A percentile compares a stretch with the other conserved stretches of the same genome.
These are phyloP conservation scores for Mesorhabditis belari DNA, from an alignment of 2,888 invertebrate species.

Conservation along the genomic window DNA sequence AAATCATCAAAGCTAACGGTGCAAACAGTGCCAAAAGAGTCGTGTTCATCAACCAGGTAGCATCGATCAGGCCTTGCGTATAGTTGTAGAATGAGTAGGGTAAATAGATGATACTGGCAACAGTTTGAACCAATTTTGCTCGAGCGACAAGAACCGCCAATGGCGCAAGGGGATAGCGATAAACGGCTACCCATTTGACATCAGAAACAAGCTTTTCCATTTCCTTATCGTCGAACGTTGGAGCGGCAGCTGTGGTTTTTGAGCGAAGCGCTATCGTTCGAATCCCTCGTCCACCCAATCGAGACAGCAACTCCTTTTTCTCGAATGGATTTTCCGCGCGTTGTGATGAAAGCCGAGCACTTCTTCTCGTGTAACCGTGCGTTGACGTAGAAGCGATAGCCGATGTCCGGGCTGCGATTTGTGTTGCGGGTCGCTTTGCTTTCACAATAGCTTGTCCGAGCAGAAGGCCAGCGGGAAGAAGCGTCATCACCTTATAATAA, in stretches of 20 bases:
- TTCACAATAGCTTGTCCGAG: neutral
- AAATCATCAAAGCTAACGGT: conserved; percentile 9
- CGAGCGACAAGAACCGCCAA: conserved; percentile 25
- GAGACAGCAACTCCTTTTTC: neutral
- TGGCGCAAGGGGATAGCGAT: conserved; percentile 33
- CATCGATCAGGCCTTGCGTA: conserved; percentile 5
- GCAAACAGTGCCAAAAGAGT: conserved; percentile 23
- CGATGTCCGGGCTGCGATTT: neutral
- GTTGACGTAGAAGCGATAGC: neutral
- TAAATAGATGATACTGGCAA: conserved; percentile 25
- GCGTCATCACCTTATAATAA: neutral
- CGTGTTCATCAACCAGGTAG: conserved; percentile 12
- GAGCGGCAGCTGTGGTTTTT: too few relatives aligned
- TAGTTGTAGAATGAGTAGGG: conserved; percentile 24
- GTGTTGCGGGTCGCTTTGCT: neutral
- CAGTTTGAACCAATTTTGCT: conserved; percentile 35
- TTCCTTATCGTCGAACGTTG: neutral
- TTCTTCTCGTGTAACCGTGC: neutral
- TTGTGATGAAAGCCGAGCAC: too few relatives aligned
- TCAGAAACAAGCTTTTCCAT: neutral
- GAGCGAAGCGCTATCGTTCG: neutral
- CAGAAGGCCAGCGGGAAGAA: neutral
- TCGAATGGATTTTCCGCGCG: neutral
- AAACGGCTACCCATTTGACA: conserved; percentile 18
- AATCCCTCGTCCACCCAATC: neutral